Evolutionary conservation across 92 coral and sea anemone genomes (phyloP).

Genomic region (Zoanthus solanderi): DNA sequence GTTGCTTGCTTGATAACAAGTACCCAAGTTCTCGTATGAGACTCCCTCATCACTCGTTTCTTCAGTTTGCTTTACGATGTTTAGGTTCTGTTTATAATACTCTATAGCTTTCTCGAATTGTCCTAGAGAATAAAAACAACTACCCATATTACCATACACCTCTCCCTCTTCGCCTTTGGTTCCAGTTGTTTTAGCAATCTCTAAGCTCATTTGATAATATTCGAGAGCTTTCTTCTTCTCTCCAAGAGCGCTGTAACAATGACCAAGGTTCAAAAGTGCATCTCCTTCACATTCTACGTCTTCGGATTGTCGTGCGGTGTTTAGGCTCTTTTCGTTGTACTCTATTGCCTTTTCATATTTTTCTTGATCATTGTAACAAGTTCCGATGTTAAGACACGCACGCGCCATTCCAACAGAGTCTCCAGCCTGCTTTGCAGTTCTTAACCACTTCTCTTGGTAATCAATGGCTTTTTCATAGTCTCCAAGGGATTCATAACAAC

Average conservation of each 20-base stretch:
- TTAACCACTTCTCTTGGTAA: background rate
- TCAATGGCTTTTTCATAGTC: background rate
- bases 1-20: background rate
- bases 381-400: background rate
- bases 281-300: background rate
- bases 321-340: background rate
- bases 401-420: background rate
- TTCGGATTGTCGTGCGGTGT: background rate
- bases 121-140: background rate
- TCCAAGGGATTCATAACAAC: background rate
- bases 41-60: background rate
- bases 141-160: background rate
- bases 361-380: background rate
- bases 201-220: background rate
- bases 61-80: background rate
- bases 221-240: background rate
- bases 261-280: background rate
- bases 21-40: background rate
- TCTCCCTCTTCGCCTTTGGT: background rate
- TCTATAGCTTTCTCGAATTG: background rate
- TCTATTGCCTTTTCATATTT: constrained; percentile 1
- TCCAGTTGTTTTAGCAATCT: background rate
- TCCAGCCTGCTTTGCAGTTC: background rate
- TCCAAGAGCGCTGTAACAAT: background rate
- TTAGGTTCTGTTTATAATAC: background rate